Percentiles rank a stretch among this genome's conserved stretches.
These are phyloP conservation scores for Palythoa heliodiscus DNA, from an alignment of 92 coral and sea anemone genomes.

Conservation along the genomic window DNA sequence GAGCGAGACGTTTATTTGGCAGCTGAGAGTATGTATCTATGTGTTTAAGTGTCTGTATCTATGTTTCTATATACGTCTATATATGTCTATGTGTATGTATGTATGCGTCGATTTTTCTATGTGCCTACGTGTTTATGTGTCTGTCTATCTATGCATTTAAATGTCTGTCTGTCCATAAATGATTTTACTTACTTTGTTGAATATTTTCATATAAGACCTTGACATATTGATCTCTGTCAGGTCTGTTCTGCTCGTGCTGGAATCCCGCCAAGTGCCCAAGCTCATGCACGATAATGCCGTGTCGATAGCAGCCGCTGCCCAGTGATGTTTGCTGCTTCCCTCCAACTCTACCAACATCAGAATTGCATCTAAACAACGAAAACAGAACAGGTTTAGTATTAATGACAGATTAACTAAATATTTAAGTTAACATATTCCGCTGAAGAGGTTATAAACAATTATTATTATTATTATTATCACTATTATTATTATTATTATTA, in stretches of 20 bases:
- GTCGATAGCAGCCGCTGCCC: conserved; percentile 92
- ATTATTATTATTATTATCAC: too few relatives aligned
- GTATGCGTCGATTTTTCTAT: too few relatives aligned
- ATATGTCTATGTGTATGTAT: too few relatives aligned
- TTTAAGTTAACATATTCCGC: too few relatives aligned
- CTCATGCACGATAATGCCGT: conserved; percentile 92
- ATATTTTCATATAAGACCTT: conserved; percentile 1
- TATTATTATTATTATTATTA: too few relatives aligned
- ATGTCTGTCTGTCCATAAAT: not conserved
- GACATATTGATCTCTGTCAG: conserved; percentile 79
- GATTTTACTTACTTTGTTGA: not conserved
- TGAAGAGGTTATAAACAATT: too few relatives aligned
- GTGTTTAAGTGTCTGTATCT: too few relatives aligned
- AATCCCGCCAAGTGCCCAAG: conserved; percentile 92
- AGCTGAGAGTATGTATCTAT: too few relatives aligned
- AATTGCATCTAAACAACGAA: conserved; percentile 65
- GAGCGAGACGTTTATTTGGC: too few relatives aligned
- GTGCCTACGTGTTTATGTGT: too few relatives aligned
- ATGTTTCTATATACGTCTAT: too few relatives aligned
- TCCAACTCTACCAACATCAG: conserved; percentile 91
- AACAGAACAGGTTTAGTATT: not conserved
- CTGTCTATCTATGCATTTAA: not conserved
- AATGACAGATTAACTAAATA: not conserved
- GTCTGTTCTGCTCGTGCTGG: conserved; percentile 98
- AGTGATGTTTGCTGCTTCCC: conserved; percentile 90